Conservation (phyloP, 37 sponge, comb jelly and placozoan genomes). For the Tethya wilhelma region DNA sequence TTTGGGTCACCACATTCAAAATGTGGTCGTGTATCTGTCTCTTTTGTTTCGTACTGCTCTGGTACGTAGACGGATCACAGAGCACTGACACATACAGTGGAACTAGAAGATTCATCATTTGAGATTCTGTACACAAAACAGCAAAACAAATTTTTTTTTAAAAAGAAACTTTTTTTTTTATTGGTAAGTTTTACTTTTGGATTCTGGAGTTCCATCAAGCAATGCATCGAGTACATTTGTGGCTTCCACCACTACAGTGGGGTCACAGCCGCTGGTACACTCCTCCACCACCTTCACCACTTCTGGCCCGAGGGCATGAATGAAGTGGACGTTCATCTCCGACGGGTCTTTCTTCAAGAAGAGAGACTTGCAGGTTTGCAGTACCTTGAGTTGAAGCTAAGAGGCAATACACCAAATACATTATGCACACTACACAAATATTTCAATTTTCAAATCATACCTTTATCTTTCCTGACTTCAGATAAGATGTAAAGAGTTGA, state of each 20-base stretch:
- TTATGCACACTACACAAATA: neutral
- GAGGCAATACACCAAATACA: neutral
- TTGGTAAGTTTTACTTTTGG: slow-evolving; percentile 29
- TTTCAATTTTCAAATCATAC: slow-evolving; percentile 18
- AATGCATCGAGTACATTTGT: slow-evolving; percentile 49
- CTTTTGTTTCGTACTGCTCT: neutral
- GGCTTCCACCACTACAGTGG: slow-evolving; percentile 46
- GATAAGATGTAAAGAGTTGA: slow-evolving; percentile 20
- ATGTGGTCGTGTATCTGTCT: slow-evolving; percentile 40
- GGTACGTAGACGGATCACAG: neutral
- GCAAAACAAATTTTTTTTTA: neutral
- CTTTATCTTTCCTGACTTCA: slow-evolving; percentile 24
- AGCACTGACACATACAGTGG: slow-evolving; percentile 70
- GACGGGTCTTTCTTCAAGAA: slow-evolving; percentile 20
- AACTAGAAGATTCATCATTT: slow-evolving; percentile 52
- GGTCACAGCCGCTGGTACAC: slow-evolving; percentile 10
- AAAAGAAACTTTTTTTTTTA: neutral
- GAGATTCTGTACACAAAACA: slow-evolving; percentile 18
- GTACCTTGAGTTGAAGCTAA: slow-evolving; percentile 58
- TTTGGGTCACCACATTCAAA: slow-evolving; percentile 57
- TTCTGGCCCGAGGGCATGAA: slow-evolving; percentile 57
- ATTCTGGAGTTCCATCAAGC: slow-evolving; percentile 22
- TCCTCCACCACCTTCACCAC: slow-evolving; percentile 48
- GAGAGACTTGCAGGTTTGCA: slow-evolving; percentile 49
- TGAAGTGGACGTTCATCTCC: slow-evolving; percentile 33